Conservation (phyloP, 1,140 invertebrate genomes). For the Hypothenemus hampei region DNA sequence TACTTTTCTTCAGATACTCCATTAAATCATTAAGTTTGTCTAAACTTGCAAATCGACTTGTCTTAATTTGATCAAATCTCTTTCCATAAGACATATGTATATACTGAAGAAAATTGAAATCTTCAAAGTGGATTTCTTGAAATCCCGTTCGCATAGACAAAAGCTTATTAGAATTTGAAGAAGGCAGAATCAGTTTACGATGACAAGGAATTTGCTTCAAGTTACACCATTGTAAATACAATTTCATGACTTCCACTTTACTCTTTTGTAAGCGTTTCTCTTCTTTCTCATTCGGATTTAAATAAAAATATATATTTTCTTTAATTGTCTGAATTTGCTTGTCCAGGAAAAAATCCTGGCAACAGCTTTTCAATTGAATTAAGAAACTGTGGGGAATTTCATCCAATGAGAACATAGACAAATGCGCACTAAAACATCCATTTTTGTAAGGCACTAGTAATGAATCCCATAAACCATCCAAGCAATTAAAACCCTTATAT, state of each 20-base stretch:
- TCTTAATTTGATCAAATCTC: neutral
- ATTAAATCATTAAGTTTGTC: neutral
- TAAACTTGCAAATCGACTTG: neutral
- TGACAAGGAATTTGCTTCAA: constrained; percentile 27
- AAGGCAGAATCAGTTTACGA: constrained; percentile 23
- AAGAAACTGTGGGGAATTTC: constrained; percentile 64
- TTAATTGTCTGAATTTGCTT: constrained; percentile 60
- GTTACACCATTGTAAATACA: constrained; percentile 31
- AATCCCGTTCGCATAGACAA: too few species aligned
- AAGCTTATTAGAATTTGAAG: too few species aligned
- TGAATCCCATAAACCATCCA: constrained; percentile 47
- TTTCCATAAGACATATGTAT: neutral
- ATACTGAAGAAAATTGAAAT: neutral
- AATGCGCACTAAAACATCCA: constrained; percentile 19
- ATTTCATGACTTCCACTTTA: constrained; percentile 32
- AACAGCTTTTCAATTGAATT: constrained; percentile 61
- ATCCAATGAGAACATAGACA: constrained; percentile 56
- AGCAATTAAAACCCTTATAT: constrained; percentile 52
- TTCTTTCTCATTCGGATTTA: constrained; percentile 48
- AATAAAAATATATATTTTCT: constrained; percentile 58
- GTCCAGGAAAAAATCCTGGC: constrained; percentile 59
- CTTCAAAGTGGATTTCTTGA: constrained; percentile 4
- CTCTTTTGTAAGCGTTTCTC: constrained; percentile 18
- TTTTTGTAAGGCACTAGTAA: constrained; percentile 52
- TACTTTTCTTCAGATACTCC: constrained; percentile 2